Conservation (phyloP, 2,888 invertebrate species). For the Parapristionchus giblindavisi region DNA sequence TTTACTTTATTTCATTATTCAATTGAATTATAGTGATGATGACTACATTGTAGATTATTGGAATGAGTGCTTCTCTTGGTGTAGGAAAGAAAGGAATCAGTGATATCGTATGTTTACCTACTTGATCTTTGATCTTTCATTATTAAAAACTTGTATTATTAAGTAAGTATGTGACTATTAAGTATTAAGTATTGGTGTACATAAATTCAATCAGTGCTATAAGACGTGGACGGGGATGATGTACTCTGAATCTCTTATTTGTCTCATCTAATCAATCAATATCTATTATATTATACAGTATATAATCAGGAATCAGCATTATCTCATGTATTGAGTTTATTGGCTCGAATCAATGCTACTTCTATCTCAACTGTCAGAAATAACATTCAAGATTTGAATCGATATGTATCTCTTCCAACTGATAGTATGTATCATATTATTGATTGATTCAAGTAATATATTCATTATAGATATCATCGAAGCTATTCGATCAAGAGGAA, state of each 20-base stretch:
- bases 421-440: neutral
- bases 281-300: neutral
- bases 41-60: conserved; percentile 44
- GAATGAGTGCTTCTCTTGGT: conserved; percentile 59
- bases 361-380: conserved; percentile 26
- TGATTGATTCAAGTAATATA: neutral
- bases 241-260: neutral
- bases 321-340: neutral
- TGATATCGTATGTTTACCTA: neutral
- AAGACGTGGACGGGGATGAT: too few relatives aligned
- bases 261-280: neutral
- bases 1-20: too few relatives aligned
- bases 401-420: conserved; percentile 27
- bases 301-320: conserved; percentile 11
- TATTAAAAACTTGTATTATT: too few relatives aligned
- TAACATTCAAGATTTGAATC: neutral
- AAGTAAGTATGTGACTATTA: too few relatives aligned
- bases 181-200: too few relatives aligned
- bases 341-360: conserved; percentile 22
- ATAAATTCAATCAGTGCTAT: too few relatives aligned
- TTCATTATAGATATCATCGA: too few relatives aligned
- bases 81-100: conserved; percentile 41
- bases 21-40: neutral
- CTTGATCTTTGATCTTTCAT: too few relatives aligned
- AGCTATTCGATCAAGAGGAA: too few relatives aligned